Evolutionary conservation across 2,113 vertebrate species (phyloP).

Genomic region (Ascaphus truei): DNA sequence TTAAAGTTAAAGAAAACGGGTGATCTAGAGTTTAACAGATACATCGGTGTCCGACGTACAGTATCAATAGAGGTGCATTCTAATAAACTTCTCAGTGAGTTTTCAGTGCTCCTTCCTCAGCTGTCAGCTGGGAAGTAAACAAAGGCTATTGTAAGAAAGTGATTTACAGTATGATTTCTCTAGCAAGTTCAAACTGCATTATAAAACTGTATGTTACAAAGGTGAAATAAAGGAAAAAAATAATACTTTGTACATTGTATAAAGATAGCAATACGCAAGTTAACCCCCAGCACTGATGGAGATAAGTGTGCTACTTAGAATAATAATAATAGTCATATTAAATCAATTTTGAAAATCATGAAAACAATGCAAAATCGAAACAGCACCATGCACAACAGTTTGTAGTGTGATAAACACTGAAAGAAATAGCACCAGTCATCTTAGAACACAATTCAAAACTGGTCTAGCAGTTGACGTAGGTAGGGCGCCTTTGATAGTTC

Average conservation of each 20-base stretch:
- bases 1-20: constrained; percentile 74
- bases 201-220: constrained; percentile 71
- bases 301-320: constrained; percentile 6
- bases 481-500: constrained; percentile 90
- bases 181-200: constrained; percentile 65
- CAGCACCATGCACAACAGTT: constrained; percentile 74
- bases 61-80: constrained; percentile 65
- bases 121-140: constrained; percentile 53
- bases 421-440: constrained; percentile 69
- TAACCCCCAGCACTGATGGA: constrained; percentile 32
- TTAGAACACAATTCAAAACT: constrained; percentile 76
- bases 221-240: constrained; percentile 51
- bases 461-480: constrained; percentile 90
- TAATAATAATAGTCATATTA: constrained; percentile 13
- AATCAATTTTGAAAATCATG: constrained; percentile 21
- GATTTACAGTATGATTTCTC: constrained; percentile 69
- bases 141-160: constrained; percentile 61
- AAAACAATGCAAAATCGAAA: constrained; percentile 61
- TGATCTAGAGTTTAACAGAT: constrained; percentile 52
- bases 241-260: constrained; percentile 62
- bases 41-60: constrained; percentile 62
- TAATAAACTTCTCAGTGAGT: constrained; percentile 44
- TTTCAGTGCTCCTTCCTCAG: constrained; percentile 66
- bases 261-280: constrained; percentile 61
- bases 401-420: constrained; percentile 68